phyloP scores from a whole-genome alignment of 2,797 vertebrate species.

The Rhinogobio ventralis region DNA sequence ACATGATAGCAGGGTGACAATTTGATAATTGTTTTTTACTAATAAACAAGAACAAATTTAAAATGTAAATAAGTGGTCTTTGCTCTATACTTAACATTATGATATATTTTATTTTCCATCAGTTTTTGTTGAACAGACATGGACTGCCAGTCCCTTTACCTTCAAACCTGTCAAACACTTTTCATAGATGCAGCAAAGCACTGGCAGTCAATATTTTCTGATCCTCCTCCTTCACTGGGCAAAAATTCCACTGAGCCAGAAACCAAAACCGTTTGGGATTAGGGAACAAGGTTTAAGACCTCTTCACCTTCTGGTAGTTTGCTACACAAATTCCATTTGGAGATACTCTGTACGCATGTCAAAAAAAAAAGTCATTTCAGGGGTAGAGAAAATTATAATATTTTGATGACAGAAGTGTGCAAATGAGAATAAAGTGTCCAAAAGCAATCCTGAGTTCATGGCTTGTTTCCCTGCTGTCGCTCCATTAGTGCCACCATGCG shows the following conservation, averaged over 20 bases:
- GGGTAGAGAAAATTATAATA: not conserved
- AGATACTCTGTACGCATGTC: not conserved
- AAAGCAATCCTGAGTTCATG: not conserved
- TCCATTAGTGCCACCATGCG: constrained; percentile 25
- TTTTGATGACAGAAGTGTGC: not conserved
- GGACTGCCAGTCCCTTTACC: not conserved
- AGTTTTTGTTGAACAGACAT: too few species aligned
- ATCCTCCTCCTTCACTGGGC: too few species aligned
- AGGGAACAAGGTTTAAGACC: too few species aligned
- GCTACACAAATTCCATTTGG: not conserved
- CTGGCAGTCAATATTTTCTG: not conserved
- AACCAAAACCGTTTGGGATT: too few species aligned
- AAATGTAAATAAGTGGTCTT: too few species aligned
- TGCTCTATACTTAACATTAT: too few species aligned
- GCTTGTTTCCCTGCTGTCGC: constrained; percentile 18
- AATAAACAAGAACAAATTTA: not conserved
- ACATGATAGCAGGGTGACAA: too few species aligned
- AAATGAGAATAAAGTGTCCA: not conserved
- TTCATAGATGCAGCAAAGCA: not conserved
- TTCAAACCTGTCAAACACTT: not conserved
- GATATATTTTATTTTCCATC: too few species aligned
- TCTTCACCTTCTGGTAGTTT: not conserved
- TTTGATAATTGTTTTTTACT: too few species aligned
- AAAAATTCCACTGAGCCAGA: too few species aligned
- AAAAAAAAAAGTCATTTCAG: not conserved